A percentile compares a stretch with the other conserved stretches of the same genome.
Conservation (phyloP, 2,888 invertebrate species). For the Clitarchus hookeri region DNA sequence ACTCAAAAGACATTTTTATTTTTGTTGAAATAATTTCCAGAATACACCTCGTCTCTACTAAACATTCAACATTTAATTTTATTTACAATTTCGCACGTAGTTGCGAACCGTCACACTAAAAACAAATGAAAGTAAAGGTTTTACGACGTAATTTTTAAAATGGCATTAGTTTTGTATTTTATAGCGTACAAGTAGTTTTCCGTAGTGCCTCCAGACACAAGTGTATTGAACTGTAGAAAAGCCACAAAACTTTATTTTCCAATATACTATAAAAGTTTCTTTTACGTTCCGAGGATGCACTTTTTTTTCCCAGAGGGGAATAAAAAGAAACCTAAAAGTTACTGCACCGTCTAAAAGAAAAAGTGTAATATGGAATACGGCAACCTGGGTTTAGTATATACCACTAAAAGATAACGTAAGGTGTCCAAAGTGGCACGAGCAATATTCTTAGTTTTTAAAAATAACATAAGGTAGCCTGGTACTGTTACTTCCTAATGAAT, state of each 20-base stretch:
- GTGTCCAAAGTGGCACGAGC: neutral
- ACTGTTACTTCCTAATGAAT: too few species aligned
- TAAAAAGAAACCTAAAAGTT: neutral
- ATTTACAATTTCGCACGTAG: neutral
- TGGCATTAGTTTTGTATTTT: neutral
- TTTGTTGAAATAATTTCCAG: too few species aligned
- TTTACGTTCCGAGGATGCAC: neutral
- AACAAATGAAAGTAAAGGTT: neutral
- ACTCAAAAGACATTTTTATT: too few species aligned
- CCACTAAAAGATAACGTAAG: neutral
- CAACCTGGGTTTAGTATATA: neutral
- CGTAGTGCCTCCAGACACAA: neutral
- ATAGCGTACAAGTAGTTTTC: neutral
- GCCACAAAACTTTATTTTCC: conserved; percentile 11
- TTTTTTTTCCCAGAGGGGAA: neutral
- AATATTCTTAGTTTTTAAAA: too few species aligned
- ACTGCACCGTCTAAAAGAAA: neutral
- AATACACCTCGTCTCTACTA: too few species aligned
- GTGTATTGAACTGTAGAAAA: neutral
- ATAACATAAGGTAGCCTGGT: neutral
- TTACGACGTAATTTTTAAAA: neutral
- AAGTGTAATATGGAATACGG: neutral
- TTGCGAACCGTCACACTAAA: neutral
- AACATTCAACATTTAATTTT: neutral
- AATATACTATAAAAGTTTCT: neutral